Conservation (phyloP, 1,140 invertebrate genomes). For the Argopecten irradians region DNA sequence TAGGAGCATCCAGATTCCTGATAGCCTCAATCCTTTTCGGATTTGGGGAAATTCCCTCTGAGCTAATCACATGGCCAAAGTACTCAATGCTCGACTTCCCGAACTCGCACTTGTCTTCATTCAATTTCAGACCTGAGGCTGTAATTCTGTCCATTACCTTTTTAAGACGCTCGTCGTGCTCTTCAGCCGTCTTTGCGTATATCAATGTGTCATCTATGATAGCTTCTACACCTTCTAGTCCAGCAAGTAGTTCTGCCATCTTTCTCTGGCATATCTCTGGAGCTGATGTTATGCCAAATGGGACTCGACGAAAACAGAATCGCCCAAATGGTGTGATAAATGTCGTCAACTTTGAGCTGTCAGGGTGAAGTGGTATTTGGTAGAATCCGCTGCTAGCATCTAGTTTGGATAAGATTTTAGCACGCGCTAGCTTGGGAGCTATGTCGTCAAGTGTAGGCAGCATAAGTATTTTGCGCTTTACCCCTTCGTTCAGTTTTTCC, state of each 20-base stretch:
- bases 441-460: slow-evolving; percentile 35
- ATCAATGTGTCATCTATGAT: slow-evolving; percentile 65
- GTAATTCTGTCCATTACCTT: slow-evolving; percentile 58
- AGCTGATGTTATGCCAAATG: slow-evolving; percentile 59
- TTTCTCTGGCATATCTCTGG: slow-evolving; percentile 54
- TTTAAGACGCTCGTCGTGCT: slow-evolving; percentile 57
- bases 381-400: slow-evolving; percentile 77
- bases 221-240: slow-evolving; percentile 30
- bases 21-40: slow-evolving; percentile 30
- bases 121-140: slow-evolving; percentile 64
- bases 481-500: slow-evolving; percentile 34
- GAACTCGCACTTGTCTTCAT: slow-evolving; percentile 73
- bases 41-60: slow-evolving; percentile 25
- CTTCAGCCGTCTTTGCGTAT: slow-evolving; percentile 46
- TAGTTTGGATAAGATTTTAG: slow-evolving; percentile 69
- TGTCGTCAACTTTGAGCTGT: slow-evolving; percentile 48
- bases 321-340: slow-evolving; percentile 53
- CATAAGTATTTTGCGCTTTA: slow-evolving; percentile 28
- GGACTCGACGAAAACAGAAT: slow-evolving; percentile 46
- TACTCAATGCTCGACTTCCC: slow-evolving; percentile 34
- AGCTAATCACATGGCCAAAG: slow-evolving; percentile 46
- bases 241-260: slow-evolving; percentile 48
- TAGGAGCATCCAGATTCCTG: slow-evolving; percentile 69
- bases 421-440: neutral
- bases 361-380: slow-evolving; percentile 37